A percentile compares a stretch with the other conserved stretches of the same genome.
Conservation (phyloP, 1,140 invertebrate genomes). For the Achatina immaculata region DNA sequence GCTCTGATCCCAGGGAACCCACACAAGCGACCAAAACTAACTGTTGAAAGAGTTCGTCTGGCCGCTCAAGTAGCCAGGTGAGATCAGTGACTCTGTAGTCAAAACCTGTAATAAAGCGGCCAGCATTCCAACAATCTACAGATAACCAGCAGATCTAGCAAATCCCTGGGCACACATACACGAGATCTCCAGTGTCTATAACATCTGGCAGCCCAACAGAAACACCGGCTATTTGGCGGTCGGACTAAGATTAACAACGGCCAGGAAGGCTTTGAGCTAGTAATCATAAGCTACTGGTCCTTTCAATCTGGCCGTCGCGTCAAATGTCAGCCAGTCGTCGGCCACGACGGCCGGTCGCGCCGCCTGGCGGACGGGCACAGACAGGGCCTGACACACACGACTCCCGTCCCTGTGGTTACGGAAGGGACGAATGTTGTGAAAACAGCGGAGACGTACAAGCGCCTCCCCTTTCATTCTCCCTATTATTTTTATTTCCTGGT, state of each 20-base stretch:
- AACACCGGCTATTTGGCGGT: background rate
- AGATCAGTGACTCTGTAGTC: background rate
- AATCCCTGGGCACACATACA: background rate
- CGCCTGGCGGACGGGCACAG: background rate
- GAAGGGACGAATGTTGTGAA: background rate
- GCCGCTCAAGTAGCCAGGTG: background rate
- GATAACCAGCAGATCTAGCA: background rate
- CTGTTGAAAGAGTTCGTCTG: background rate
- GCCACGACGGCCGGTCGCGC: background rate
- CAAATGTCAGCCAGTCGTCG: constrained; percentile 1
- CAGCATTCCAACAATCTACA: background rate
- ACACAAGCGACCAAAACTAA: background rate
- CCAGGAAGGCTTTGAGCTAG: background rate
- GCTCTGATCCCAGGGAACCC: too few species aligned
- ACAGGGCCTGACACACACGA: background rate
- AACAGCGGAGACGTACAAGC: background rate
- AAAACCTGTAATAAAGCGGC: background rate
- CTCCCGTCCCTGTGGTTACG: background rate
- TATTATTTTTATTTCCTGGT: background rate
- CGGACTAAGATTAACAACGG: background rate
- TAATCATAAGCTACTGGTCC: background rate
- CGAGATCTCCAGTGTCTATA: background rate
- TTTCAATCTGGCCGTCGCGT: constrained; percentile 11
- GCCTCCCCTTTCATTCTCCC: background rate
- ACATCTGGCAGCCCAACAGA: background rate